Conservation (phyloP, 1,140 invertebrate species). For the Formica selysi region DNA sequence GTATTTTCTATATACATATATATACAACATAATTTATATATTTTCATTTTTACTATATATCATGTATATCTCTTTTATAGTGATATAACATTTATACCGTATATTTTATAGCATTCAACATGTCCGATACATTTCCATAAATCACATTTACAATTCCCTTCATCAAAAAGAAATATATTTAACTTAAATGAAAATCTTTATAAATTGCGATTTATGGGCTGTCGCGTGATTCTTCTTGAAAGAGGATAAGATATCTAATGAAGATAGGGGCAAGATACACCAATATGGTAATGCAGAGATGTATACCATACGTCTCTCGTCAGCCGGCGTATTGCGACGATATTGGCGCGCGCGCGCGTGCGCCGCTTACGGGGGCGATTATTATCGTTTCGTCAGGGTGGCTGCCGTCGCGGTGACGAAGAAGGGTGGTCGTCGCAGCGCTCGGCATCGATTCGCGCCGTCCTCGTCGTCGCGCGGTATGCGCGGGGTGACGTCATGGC, state of each 20-base stretch:
- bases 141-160: neutral
- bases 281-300: conserved; percentile 7
- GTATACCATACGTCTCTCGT: neutral
- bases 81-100: no score
- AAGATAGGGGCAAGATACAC: no score
- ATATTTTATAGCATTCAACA: neutral
- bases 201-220: neutral
- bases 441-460: conserved; percentile 76
- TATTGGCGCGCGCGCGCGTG: conserved; percentile 23
- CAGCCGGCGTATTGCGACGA: neutral
- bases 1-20: no score
- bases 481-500: conserved; percentile 77
- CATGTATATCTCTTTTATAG: no score
- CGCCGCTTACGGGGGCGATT: conserved; percentile 38
- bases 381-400: conserved; percentile 49
- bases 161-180: neutral
- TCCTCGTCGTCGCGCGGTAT: conserved; percentile 8
- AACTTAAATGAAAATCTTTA: neutral
- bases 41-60: neutral
- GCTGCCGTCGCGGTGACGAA: conserved; percentile 36
- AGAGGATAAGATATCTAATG: neutral
- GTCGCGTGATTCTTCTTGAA: neutral
- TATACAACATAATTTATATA: neutral
- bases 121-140: neutral
- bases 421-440: conserved; percentile 70